A percentile compares a stretch with the other conserved stretches of the same genome.
phyloP scores from a whole-genome alignment of 2,888 invertebrate genomes.

The Chrysopilus asiliformis region DNA sequence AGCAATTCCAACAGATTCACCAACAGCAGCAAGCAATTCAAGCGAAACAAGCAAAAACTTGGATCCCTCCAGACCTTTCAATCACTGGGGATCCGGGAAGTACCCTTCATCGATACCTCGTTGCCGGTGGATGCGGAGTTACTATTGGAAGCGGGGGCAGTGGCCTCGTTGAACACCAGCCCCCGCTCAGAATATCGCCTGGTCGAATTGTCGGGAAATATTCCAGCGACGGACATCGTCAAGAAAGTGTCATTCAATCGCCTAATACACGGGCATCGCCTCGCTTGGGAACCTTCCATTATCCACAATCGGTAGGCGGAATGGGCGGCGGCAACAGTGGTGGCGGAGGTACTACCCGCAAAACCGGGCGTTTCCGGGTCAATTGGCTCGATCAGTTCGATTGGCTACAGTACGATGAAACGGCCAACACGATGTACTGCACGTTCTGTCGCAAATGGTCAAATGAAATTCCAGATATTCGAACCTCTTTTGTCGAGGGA shows the following conservation, averaged over 20 bases:
- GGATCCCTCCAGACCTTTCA: slow-evolving; percentile 16
- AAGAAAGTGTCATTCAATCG: slow-evolving; percentile 18
- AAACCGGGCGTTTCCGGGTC: slow-evolving; percentile 51
- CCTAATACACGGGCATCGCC: slow-evolving; percentile 12
- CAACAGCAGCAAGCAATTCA: slow-evolving; percentile 19
- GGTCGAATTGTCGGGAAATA: slow-evolving; percentile 6
- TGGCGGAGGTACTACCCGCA: slow-evolving; percentile 27
- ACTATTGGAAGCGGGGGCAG: no score
- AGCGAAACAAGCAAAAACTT: slow-evolving; percentile 15
- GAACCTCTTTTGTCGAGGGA: slow-evolving; percentile 68
- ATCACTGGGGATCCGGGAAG: slow-evolving; percentile 12
- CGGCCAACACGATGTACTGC: slow-evolving; percentile 56
- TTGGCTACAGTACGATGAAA: slow-evolving; percentile 60
- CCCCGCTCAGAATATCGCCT: slow-evolving; percentile 4
- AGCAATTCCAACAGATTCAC: slow-evolving; percentile 21
- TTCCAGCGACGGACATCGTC: slow-evolving; percentile 11
- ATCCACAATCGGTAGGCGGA: slow-evolving; percentile 2
- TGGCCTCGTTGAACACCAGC: no score
- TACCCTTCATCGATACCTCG: slow-evolving; percentile 15
- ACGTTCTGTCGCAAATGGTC: slow-evolving; percentile 63
- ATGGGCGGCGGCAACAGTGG: slow-evolving; percentile 8
- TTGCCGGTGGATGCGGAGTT: slow-evolving; percentile 3
- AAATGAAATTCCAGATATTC: slow-evolving; percentile 50
- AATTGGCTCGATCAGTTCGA: slow-evolving; percentile 55
- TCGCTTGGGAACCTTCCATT: slow-evolving; percentile 2